Base-by-base conservation (phyloP, 2,888 invertebrate species). In the Troides aeacus region DNA sequence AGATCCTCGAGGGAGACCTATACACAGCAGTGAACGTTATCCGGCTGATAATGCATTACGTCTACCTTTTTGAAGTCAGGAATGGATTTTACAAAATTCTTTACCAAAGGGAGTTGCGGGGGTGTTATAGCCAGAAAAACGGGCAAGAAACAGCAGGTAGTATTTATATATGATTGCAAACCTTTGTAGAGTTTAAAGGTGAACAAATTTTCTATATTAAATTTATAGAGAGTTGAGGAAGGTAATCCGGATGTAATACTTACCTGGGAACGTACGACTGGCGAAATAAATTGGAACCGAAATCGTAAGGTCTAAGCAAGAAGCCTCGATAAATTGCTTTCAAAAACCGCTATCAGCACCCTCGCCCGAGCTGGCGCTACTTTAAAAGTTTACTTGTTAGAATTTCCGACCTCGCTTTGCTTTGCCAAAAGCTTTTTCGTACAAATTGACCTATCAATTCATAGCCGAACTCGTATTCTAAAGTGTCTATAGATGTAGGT, bases 301-400 rank as follows among this genome's bases (percentile, higher is more conserved):
- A 70, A 70, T 70, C 70, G 70, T 66, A 66, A 70, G 70, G 63
- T 70, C 70, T 66, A 66, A 70, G 70, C 70, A 70, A 66, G 70
- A 58, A 63, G 63, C 70, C 66, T 63, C 70, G 63, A 70, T 70
- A 70, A 70, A 70, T 70, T 70, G 63, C 70, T 62, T 63, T 70
- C 70, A 70, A 66, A 66, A 69, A 70, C 70, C 66, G 70, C 70
- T 70, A 70, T 70, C 70, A 66, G 62, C 70, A 53, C 70, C 66
- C 66, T 50, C 63, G 53, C 63, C 50, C 46, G 62, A 61, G 17
- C 46, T 66, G 63, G 36, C 59, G 62, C 56, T 66, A 62, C 66
- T 66, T 70, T 70, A 63, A 70, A 70, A 70, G 70, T 70, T 70
- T 70, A 66, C 66, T 70, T 70, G 69, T 70, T 70, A 70, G 66